Evolutionary conservation across 2,888 invertebrate genomes (phyloP).

Genomic region (Drosophila algonquin): DNA sequence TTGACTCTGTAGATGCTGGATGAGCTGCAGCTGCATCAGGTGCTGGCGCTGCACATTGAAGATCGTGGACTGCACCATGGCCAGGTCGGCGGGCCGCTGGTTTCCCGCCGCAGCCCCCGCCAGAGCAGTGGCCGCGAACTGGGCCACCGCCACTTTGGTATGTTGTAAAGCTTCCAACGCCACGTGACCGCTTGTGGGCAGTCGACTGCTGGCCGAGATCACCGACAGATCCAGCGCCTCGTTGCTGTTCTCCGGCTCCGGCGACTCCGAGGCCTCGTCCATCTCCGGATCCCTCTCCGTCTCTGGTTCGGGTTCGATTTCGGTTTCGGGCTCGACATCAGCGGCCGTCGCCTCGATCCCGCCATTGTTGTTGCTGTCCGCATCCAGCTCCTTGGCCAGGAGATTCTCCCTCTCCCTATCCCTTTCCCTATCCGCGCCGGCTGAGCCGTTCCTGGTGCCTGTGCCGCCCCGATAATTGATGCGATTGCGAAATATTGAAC

Average conservation of each 20-base stretch:
- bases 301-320: conserved; percentile 6
- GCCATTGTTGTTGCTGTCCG: conserved; percentile 81
- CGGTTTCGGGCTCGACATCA: conserved; percentile 32
- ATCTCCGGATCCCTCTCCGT: conserved; percentile 14
- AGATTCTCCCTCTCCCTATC: conserved; percentile 31
- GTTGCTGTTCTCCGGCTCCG: conserved; percentile 68
- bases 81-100: conserved; percentile 88
- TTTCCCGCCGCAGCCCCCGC: conserved; percentile 82
- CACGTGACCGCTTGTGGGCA: conserved; percentile 87
- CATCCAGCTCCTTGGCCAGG: conserved; percentile 80
- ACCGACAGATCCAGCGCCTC: conserved; percentile 82
- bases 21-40: conserved; percentile 96
- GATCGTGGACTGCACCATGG: conserved; percentile 94
- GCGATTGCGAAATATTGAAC: conserved; percentile 83
- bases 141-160: conserved; percentile 91
- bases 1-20: conserved; percentile 96
- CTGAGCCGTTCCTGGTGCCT: conserved; percentile 67
- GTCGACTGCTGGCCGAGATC: conserved; percentile 66
- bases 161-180: conserved; percentile 96
- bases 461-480: conserved; percentile 82
- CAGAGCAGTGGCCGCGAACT: conserved; percentile 95
- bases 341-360: conserved; percentile 20
- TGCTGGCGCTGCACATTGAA: conserved; percentile 98
- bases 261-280: conserved; percentile 7
- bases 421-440: conserved; percentile 21